These are phyloP conservation scores for Siniperca scherzeri DNA, from an alignment of 2,797 vertebrate species.

Conservation along the genomic window DNA sequence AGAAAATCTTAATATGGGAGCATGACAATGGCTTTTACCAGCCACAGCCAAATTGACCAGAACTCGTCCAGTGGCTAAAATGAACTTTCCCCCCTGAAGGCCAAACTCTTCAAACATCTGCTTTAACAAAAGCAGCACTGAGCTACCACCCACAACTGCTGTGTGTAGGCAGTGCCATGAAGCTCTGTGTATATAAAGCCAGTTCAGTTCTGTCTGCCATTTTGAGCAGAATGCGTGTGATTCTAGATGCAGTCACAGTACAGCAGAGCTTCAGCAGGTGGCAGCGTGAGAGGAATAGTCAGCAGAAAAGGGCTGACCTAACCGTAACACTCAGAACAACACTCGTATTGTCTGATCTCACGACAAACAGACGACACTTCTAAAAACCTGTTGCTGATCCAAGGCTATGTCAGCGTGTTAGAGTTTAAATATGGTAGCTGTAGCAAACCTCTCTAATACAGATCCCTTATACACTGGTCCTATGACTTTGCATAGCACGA, in stretches of 20 bases:
- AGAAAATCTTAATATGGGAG: neutral
- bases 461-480: neutral
- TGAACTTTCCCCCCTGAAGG: constrained; percentile 33
- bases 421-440: neutral
- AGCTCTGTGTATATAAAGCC: constrained; percentile 45
- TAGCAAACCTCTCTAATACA: neutral
- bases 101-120: constrained; percentile 53
- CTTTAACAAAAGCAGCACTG: constrained; percentile 51
- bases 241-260: constrained; percentile 58
- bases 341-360: constrained; percentile 42
- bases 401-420: constrained; percentile 6
- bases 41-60: neutral
- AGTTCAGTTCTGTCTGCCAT: constrained; percentile 74
- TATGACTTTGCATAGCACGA: neutral
- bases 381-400: constrained; percentile 19
- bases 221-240: constrained; percentile 73
- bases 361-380: constrained; percentile 20
- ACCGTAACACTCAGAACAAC: constrained; percentile 44
- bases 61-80: neutral
- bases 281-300: constrained; percentile 70
- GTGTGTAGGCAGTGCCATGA: constrained; percentile 61
- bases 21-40: neutral
- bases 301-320: constrained; percentile 47
- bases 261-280: constrained; percentile 79
- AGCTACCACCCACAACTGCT: constrained; percentile 64